Percentiles rank a stretch among this genome's conserved stretches.
Conservation (phyloP, 2,113 vertebrate genomes). For the Chaetodon trifascialis region DNA sequence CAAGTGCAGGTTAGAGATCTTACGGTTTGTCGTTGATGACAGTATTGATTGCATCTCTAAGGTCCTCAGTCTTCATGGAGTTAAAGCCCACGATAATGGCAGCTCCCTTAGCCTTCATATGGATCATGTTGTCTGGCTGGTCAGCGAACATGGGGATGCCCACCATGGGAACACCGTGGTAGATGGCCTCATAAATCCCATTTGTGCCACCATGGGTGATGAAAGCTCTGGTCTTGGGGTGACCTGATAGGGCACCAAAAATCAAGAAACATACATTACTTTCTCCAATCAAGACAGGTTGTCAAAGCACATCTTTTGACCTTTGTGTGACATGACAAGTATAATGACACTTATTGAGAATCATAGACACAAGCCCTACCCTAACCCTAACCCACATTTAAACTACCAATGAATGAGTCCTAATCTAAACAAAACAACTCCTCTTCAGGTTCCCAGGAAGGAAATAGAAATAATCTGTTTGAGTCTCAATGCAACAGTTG, state of each 20-base stretch:
- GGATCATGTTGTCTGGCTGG: slow-evolving; percentile 90
- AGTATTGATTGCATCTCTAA: slow-evolving; percentile 83
- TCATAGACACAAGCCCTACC: not conserved
- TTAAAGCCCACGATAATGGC: slow-evolving; percentile 84
- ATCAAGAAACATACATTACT: not conserved
- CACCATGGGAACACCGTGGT: slow-evolving; percentile 91
- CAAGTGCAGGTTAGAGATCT: slow-evolving; percentile 62
- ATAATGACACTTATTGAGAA: not conserved
- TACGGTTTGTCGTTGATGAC: slow-evolving; percentile 88
- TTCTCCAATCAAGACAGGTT: not conserved
- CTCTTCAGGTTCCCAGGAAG: no score
- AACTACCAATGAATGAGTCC: not conserved
- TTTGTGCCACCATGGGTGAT: slow-evolving; percentile 95
- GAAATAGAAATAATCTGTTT: no score
- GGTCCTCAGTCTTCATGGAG: slow-evolving; percentile 82
- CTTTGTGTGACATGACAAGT: not conserved
- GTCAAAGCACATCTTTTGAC: not conserved
- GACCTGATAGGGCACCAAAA: slow-evolving; percentile 80
- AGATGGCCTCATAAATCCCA: slow-evolving; percentile 95
- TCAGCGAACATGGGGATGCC: slow-evolving; percentile 91
- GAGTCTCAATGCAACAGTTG: no score
- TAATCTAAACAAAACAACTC: no score
- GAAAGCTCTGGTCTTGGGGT: slow-evolving; percentile 90
- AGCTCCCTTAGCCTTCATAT: slow-evolving; percentile 88
- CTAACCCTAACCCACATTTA: not conserved